These are phyloP conservation scores for Podilymbus podiceps DNA, from an alignment of 2,113 vertebrate genomes.

Conservation along the genomic window DNA sequence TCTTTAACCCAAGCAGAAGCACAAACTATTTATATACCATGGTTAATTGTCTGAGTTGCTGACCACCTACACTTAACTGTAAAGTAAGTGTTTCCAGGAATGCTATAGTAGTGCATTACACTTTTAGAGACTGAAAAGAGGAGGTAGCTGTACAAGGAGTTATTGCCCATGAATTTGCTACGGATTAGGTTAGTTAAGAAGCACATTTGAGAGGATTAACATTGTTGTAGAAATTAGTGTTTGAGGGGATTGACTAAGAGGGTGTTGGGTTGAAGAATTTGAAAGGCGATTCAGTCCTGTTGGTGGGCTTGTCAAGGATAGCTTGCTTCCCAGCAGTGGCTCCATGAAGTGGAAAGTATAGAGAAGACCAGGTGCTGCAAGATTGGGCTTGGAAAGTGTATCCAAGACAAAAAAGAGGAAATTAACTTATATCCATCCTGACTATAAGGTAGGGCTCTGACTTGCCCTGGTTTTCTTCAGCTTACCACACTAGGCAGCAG, in stretches of 20 bases:
- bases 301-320: not conserved
- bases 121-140: not conserved
- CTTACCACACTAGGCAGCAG: not conserved
- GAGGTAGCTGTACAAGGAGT: not conserved
- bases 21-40: not conserved
- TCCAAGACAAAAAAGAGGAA: not conserved
- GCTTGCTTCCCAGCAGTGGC: not conserved
- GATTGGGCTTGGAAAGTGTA: not conserved
- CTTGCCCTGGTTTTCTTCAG: not conserved
- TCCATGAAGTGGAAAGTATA: not conserved
- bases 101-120: not conserved
- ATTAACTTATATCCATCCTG: not conserved
- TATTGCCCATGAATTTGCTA: not conserved
- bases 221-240: conserved; percentile 48
- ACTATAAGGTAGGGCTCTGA: not conserved
- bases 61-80: not conserved
- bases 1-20: not conserved
- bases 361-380: not conserved
- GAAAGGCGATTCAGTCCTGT: not conserved
- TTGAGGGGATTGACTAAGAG: not conserved
- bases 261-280: not conserved
- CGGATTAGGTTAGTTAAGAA: conserved; percentile 3
- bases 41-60: not conserved
- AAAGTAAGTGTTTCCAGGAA: not conserved
- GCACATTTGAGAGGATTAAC: conserved; percentile 58